Evolutionary conservation across 2,797 vertebrate genomes (phyloP), one percentile per base, ranked within the genome.

Genomic region (Pangasius macronema): DNA sequence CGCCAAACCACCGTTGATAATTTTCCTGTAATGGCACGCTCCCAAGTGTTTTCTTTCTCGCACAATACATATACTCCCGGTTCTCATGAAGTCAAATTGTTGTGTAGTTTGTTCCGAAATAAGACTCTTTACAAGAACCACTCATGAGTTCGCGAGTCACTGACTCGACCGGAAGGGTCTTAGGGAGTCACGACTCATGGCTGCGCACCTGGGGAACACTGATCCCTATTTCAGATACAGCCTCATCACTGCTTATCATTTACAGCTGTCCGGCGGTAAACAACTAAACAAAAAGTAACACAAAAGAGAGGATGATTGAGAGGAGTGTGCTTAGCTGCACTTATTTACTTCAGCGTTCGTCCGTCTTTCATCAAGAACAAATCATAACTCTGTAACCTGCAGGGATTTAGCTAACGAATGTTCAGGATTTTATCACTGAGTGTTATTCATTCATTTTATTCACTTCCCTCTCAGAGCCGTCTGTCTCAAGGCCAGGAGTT

Each of bases 141-240:
- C n/a, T n/a, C n/a, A n/a, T n/a, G n/a, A n/a, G n/a, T n/a, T n/a
- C n/a, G n/a, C n/a, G n/a, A n/a, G n/a, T n/a, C n/a, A n/a, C n/a
- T n/a, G n/a, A n/a, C n/a, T n/a, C n/a, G n/a, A n/a, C n/a, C n/a
- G n/a, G n/a, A n/a, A n/a, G n/a, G n/a, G n/a, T n/a, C n/a, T n/a
- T n/a, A n/a, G n/a, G n/a, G n/a, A n/a, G n/a, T n/a, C n/a, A n/a
- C n/a, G n/a, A n/a, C n/a, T n/a, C 94, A 95, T 94, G 93, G 92
- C 93, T 55, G 88, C 85, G 91, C 93, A 95, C 94, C 94, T 89
- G 91, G 95, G 95, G 95, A 96, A 95, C 95, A 92, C 94, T 94
- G 95, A 96, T 96, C 93, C 93, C 94, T 94, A 96, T 96, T 96
- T 96, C 93, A 96, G 95, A 96, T 96, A 95, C 83, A 81, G 87